Conservation (phyloP, 2,888 invertebrate species). For the Sarcophaga caerulescens region DNA sequence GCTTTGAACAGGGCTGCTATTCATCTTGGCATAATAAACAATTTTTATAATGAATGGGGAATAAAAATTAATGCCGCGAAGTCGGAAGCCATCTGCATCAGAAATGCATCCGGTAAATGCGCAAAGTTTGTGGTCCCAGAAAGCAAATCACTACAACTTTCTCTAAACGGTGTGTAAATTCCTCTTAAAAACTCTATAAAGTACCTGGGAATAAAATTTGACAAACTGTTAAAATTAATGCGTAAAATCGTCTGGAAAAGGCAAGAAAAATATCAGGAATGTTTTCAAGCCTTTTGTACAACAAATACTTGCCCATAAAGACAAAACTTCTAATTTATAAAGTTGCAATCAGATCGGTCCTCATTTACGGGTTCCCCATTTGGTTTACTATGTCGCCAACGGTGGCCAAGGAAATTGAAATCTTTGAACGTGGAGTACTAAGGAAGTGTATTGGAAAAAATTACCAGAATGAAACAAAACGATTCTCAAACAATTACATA, state of each 20-base stretch:
- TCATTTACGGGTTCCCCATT: conserved; percentile 24
- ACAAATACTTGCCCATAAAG: conserved; percentile 1
- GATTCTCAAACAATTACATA: conserved; percentile 7
- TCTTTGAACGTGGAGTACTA: conserved; percentile 14
- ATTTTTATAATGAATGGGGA: too few species aligned
- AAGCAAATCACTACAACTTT: not conserved
- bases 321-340: conserved; percentile 13
- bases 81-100: not conserved
- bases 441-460: conserved; percentile 16
- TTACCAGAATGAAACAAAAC: not conserved
- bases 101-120: too few species aligned
- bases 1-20: too few species aligned
- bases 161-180: too few species aligned
- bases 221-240: conserved; percentile 4
- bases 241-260: not conserved
- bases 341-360: conserved; percentile 18
- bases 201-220: too few species aligned
- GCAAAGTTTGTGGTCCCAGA: not conserved
- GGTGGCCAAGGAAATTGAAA: conserved; percentile 11
- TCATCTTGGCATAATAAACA: too few species aligned
- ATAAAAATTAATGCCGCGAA: too few species aligned
- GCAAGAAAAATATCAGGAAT: too few species aligned
- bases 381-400: conserved; percentile 39
- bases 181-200: too few species aligned
- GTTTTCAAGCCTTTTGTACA: too few species aligned